phyloP scores from a whole-genome alignment of 64 coral and sea anemone genomes.

The Anthopleura sola region DNA sequence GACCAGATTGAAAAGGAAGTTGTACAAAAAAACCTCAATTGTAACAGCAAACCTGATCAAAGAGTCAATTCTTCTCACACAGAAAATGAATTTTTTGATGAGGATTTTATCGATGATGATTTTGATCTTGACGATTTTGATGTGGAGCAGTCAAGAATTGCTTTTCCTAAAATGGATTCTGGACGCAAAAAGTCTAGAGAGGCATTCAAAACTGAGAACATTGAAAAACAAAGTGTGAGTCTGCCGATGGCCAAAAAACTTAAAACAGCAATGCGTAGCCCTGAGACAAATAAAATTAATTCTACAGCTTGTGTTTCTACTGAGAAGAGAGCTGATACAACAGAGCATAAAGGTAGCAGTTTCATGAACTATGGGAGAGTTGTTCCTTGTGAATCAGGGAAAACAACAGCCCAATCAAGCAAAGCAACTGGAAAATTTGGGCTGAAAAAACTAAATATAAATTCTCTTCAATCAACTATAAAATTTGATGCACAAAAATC shows the following conservation, averaged over 20 bases:
- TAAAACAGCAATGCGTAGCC: background rate
- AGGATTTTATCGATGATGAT: constrained; percentile 45
- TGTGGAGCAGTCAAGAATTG: background rate
- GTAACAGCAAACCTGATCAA: constrained; percentile 12
- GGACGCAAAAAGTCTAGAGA: background rate
- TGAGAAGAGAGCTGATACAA: background rate
- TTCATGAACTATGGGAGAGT: background rate
- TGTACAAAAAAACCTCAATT: background rate
- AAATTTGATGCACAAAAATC: background rate
- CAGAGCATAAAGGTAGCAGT: background rate
- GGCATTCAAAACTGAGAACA: background rate
- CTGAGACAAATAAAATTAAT: background rate
- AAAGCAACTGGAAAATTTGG: constrained; percentile 1
- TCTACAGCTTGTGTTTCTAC: background rate
- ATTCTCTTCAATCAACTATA: background rate
- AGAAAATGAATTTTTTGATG: background rate
- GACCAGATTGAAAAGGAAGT: constrained; percentile 27
- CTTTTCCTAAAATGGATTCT: background rate
- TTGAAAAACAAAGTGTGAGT: background rate
- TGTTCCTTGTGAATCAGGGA: background rate
- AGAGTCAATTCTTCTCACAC: background rate
- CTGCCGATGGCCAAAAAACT: background rate
- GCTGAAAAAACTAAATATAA: background rate
- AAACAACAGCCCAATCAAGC: background rate
- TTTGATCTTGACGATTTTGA: constrained; percentile 16